Evolutionary conservation across 2,797 vertebrate genomes (phyloP).

Genomic region (Manis crassicaudata): DNA sequence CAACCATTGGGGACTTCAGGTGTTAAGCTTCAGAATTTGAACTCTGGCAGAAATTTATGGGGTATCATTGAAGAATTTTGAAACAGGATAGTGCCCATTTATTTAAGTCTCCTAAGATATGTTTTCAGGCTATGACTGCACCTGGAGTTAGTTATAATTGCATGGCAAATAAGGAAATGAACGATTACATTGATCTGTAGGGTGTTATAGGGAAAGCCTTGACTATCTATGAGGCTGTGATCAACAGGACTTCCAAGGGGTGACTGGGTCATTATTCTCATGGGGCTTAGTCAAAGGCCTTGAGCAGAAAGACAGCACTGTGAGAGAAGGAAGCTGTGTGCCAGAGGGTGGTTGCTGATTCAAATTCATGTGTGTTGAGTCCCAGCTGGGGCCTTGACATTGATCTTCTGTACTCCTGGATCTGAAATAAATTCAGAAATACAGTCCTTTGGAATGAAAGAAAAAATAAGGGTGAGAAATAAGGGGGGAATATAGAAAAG

Average conservation of each 20-base stretch:
- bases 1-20: background rate
- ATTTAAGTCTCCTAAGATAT: constrained; percentile 16
- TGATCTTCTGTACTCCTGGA: constrained; percentile 69
- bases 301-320: constrained; percentile 60
- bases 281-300: constrained; percentile 55
- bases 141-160: constrained; percentile 3
- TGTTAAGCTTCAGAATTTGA: background rate
- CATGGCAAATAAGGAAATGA: constrained; percentile 55
- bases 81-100: background rate
- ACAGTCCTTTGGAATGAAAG: constrained; percentile 65
- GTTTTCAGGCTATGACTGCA: background rate
- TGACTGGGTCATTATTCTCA: constrained; percentile 49
- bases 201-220: constrained; percentile 61
- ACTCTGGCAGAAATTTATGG: constrained; percentile 23
- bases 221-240: constrained; percentile 48
- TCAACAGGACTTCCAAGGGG: constrained; percentile 47
- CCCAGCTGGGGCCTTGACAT: constrained; percentile 69
- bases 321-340: constrained; percentile 66
- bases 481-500: constrained; percentile 64
- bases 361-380: constrained; percentile 71
- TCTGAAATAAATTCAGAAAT: constrained; percentile 76
- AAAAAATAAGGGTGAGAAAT: constrained; percentile 67
- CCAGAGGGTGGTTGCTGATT: constrained; percentile 62
- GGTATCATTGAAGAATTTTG: background rate
- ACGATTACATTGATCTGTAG: constrained; percentile 44